phyloP scores from a whole-genome alignment of 2,113 vertebrate species.

The Cyanistes caeruleus region DNA sequence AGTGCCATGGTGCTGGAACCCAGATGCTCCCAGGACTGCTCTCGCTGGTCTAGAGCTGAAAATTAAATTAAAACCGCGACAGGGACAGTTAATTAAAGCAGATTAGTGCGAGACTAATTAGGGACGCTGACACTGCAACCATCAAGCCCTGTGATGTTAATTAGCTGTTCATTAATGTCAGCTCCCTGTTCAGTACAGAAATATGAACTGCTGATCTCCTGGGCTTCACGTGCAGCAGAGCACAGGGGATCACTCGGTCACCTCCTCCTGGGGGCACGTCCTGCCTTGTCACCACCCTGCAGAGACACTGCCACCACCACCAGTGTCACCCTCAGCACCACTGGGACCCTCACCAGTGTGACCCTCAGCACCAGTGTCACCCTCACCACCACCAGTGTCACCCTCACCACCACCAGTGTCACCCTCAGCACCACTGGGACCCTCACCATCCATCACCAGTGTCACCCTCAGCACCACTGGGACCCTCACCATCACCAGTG shows the following conservation, averaged over 20 bases:
- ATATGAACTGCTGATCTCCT: slow-evolving; percentile 58
- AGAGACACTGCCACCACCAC: background rate
- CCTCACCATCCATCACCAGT: background rate
- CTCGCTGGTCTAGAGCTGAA: slow-evolving; percentile 65
- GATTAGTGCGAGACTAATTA: slow-evolving; percentile 82
- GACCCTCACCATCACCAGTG: background rate
- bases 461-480: background rate
- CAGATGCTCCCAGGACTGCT: slow-evolving; percentile 39
- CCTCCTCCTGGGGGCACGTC: background rate
- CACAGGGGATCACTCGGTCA: background rate
- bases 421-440: background rate
- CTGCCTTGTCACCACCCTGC: background rate
- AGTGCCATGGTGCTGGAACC: background rate
- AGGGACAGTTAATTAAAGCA: slow-evolving; percentile 85
- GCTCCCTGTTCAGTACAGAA: slow-evolving; percentile 72
- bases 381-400: background rate
- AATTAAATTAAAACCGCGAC: slow-evolving; percentile 82
- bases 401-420: background rate
- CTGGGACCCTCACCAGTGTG: background rate
- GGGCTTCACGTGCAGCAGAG: slow-evolving; percentile 8
- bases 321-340: no score
- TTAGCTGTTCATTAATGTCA: slow-evolving; percentile 82
- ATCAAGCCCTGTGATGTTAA: slow-evolving; percentile 79
- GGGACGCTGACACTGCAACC: slow-evolving; percentile 79
- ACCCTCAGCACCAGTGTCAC: background rate